phyloP scores from a whole-genome alignment of 2,113 vertebrate species.

The Ivindomyrus marchei region DNA sequence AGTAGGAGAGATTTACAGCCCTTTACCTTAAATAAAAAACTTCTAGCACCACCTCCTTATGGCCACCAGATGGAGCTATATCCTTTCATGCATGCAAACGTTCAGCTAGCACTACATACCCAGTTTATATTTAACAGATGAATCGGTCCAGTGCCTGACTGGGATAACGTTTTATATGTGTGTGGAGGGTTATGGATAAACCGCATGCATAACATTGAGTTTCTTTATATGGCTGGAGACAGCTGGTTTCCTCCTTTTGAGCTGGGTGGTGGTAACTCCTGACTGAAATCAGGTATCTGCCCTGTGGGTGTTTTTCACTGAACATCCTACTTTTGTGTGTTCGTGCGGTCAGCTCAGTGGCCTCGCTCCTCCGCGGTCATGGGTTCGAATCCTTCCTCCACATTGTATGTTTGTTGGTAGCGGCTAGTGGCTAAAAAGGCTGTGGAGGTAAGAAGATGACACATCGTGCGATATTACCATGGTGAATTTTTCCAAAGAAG shows the following conservation, averaged over 20 bases:
- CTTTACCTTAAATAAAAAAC: not conserved
- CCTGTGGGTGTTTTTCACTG: not conserved
- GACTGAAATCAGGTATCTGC: not conserved
- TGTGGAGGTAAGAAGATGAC: not conserved
- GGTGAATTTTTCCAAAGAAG: not conserved
- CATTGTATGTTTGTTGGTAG: not conserved
- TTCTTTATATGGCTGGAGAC: not conserved
- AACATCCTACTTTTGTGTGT: not conserved
- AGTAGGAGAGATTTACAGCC: not conserved
- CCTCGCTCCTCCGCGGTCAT: not conserved
- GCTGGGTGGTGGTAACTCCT: not conserved
- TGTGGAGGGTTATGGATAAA: not conserved
- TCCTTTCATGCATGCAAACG: not conserved
- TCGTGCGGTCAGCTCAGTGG: not conserved
- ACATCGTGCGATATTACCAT: not conserved
- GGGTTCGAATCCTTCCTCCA: not conserved
- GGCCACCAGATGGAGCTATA: constrained; percentile 5
- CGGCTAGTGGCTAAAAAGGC: not conserved
- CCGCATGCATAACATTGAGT: not conserved
- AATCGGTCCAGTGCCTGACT: not conserved
- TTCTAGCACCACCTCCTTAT: not conserved
- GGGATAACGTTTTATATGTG: not conserved
- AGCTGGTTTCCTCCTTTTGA: not conserved
- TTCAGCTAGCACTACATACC: not conserved
- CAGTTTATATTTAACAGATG: not conserved